Evolutionary conservation across 2,888 invertebrate species (phyloP).

Genomic region (Netelia fuscicornis): DNA sequence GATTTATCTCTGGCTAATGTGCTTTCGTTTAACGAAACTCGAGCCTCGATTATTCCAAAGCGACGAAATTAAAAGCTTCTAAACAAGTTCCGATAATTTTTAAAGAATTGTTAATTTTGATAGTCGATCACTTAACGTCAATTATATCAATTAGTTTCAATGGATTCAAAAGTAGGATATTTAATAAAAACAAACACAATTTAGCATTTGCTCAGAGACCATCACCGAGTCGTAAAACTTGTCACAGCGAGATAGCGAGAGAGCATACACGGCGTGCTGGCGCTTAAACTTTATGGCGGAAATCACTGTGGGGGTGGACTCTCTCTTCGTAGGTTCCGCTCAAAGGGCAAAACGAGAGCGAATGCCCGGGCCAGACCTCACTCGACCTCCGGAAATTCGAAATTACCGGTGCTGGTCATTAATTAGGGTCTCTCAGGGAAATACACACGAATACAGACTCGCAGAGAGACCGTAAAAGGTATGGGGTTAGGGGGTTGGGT

Average conservation of each 20-base stretch:
- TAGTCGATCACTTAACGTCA: too few relatives aligned
- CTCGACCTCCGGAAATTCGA: slow-evolving; percentile 62
- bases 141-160: neutral
- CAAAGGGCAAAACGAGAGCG: slow-evolving; percentile 56
- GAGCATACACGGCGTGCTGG: slow-evolving; percentile 23
- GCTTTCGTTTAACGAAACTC: too few relatives aligned
- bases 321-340: slow-evolving; percentile 45
- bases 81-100: too few relatives aligned
- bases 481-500: neutral
- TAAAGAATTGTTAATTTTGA: too few relatives aligned
- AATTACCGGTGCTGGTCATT: slow-evolving; percentile 65
- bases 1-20: neutral
- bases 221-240: neutral
- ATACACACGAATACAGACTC: slow-evolving; percentile 16
- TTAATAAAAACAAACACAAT: neutral
- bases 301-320: slow-evolving; percentile 44
- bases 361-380: slow-evolving; percentile 45
- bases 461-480: slow-evolving; percentile 7
- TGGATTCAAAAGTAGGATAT: neutral
- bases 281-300: slow-evolving; percentile 61
- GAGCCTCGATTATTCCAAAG: too few relatives aligned
- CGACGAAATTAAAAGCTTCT: too few relatives aligned
- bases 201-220: neutral
- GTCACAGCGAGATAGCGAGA: slow-evolving; percentile 9
- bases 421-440: slow-evolving; percentile 52